These are phyloP conservation scores for Carassius carassius DNA, from an alignment of 2,113 vertebrate species.

Conservation along the genomic window DNA sequence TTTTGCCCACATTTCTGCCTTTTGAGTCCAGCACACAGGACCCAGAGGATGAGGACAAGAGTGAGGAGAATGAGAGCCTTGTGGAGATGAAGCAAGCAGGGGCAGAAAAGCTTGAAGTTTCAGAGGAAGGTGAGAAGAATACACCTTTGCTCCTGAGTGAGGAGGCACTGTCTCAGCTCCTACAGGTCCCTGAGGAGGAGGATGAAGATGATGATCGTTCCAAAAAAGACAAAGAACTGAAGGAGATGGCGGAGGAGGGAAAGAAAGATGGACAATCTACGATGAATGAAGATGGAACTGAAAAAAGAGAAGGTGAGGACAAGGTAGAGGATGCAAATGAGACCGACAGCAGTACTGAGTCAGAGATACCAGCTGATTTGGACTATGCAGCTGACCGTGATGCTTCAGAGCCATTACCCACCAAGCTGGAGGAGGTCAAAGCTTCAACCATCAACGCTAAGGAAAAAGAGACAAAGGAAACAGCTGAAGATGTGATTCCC, in stretches of 20 bases:
- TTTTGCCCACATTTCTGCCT: slow-evolving; percentile 64
- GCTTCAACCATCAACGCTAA: slow-evolving; percentile 5
- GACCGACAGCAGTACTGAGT: slow-evolving; percentile 67
- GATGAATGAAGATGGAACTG: background rate
- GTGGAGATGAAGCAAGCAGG: slow-evolving; percentile 46
- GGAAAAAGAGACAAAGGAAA: background rate
- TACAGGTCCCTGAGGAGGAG: slow-evolving; percentile 61
- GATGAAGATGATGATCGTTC: slow-evolving; percentile 4
- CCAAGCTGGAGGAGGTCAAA: slow-evolving; percentile 40
- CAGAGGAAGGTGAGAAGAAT: slow-evolving; percentile 50
- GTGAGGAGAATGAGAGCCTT: slow-evolving; percentile 54
- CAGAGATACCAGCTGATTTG: slow-evolving; percentile 65
- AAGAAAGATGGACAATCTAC: slow-evolving; percentile 31
- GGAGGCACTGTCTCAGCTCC: slow-evolving; percentile 66
- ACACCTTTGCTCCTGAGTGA: slow-evolving; percentile 70
- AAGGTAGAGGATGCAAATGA: slow-evolving; percentile 57
- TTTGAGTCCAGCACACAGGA: slow-evolving; percentile 65
- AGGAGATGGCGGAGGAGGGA: background rate
- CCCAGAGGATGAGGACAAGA: slow-evolving; percentile 62
- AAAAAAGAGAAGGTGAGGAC: slow-evolving; percentile 4
- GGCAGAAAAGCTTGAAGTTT: slow-evolving; percentile 34
- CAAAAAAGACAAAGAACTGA: background rate
- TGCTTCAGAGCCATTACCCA: slow-evolving; percentile 49
- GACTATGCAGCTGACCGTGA: slow-evolving; percentile 66
- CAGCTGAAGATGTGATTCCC: slow-evolving; percentile 46